These are phyloP conservation scores for Amphibalanus amphitrite DNA, from an alignment of 1,140 invertebrate genomes.

Conservation along the genomic window DNA sequence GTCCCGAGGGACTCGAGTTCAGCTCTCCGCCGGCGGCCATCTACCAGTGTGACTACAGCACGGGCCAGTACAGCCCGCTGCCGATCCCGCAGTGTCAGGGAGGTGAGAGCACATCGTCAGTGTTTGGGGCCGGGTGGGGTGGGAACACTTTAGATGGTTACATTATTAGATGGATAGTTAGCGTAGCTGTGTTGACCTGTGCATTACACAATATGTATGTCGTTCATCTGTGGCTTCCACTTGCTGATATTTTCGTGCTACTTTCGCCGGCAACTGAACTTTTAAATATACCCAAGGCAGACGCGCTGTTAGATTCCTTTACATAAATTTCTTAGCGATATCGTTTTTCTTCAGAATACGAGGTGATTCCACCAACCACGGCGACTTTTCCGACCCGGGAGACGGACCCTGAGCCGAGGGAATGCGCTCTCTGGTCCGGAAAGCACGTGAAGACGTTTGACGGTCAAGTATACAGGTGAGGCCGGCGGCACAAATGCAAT, in stretches of 20 bases:
- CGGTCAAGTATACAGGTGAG: constrained; percentile 36
- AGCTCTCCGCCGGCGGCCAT: constrained; percentile 36
- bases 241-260: too few relatives aligned
- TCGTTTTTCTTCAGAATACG: neutral
- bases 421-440: constrained; percentile 58
- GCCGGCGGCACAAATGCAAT: constrained; percentile 21
- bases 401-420: constrained; percentile 33
- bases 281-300: too few relatives aligned
- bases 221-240: too few relatives aligned
- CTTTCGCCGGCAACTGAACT: too few relatives aligned
- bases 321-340: too few relatives aligned
- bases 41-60: constrained; percentile 50
- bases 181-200: too few relatives aligned
- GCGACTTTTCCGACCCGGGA: constrained; percentile 3
- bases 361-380: neutral
- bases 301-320: too few relatives aligned
- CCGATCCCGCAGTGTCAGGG: constrained; percentile 54
- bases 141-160: too few relatives aligned
- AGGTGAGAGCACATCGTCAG: too few relatives aligned
- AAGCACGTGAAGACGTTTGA: constrained; percentile 71
- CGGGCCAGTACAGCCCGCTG: constrained; percentile 44
- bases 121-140: too few relatives aligned
- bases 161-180: too few relatives aligned
- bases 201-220: too few relatives aligned
- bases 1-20: constrained; percentile 42